Percentiles rank a stretch among this genome's conserved stretches.
Evolutionary conservation across 2,113 vertebrate species (phyloP).

Genomic region (human): GRCh38 chr3:192560501-192561000

Average conservation of each 20-base stretch:
- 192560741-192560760: background rate
- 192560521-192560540: background rate
- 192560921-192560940: background rate
- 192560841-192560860: background rate
- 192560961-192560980: background rate
- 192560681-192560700: background rate
- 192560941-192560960: background rate
- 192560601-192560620: background rate
- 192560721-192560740: background rate
- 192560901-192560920: background rate
- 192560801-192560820: background rate
- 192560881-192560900: background rate
- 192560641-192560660: background rate
- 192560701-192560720: background rate
- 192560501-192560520: background rate
- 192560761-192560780: background rate
- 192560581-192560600: background rate
- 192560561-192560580: background rate
- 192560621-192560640: background rate
- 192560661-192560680: slow-evolving; percentile 13
- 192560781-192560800: background rate
- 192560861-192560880: background rate
- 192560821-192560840: background rate
- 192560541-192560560: background rate
- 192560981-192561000: background rate